Percentiles rank a stretch among this genome's conserved stretches.
Conservation (phyloP, 2,888 invertebrate species). For the Pinctada fucata region DNA sequence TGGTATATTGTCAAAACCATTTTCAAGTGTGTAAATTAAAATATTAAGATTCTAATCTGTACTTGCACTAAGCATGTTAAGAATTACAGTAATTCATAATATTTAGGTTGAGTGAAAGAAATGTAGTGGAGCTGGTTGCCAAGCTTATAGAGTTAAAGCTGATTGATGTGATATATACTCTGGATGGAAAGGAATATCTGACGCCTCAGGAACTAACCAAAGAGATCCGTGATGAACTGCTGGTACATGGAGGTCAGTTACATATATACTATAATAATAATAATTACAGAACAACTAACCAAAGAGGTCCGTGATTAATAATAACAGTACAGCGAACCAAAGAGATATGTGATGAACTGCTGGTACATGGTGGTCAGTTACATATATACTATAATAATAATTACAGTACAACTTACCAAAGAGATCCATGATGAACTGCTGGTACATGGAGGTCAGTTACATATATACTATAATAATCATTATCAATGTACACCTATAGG, state of each 20-base stretch:
- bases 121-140: slow-evolving; percentile 96
- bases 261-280: no score
- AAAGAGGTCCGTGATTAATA: slow-evolving; percentile 84
- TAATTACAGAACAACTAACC: slow-evolving; percentile 80
- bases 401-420: slow-evolving; percentile 82
- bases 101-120: slow-evolving; percentile 93
- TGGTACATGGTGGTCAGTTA: slow-evolving; percentile 84
- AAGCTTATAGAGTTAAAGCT: slow-evolving; percentile 89
- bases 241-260: slow-evolving; percentile 84
- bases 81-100: no score
- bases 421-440: slow-evolving; percentile 95
- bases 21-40: no score
- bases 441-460: slow-evolving; percentile 83
- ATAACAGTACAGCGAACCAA: slow-evolving; percentile 82
- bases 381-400: neutral
- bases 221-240: slow-evolving; percentile 94
- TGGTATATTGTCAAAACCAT: no score
- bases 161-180: slow-evolving; percentile 91
- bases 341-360: slow-evolving; percentile 94
- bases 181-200: slow-evolving; percentile 97
- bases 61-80: no score
- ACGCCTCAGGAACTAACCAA: slow-evolving; percentile 92
- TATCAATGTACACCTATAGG: slow-evolving; percentile 79
- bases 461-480: no score
- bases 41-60: no score